Conservation (phyloP, 2,113 vertebrate species). For the Dasyprocta punctata region DNA sequence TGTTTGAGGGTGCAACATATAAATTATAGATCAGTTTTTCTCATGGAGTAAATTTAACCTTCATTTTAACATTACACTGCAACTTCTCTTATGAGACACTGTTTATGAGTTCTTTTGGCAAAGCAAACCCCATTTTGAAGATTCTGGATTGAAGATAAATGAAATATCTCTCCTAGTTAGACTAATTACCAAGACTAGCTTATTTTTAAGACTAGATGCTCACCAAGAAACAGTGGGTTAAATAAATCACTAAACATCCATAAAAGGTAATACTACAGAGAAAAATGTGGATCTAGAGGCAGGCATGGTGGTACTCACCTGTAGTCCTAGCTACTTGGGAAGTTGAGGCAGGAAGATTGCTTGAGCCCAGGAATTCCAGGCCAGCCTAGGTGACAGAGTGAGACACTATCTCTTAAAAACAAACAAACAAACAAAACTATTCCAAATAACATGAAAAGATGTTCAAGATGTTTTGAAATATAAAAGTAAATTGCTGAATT, state of each 20-base stretch:
- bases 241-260: not conserved
- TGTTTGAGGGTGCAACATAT: not conserved
- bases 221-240: not conserved
- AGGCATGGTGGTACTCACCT: not conserved
- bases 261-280: not conserved
- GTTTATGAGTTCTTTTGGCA: not conserved
- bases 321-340: not conserved
- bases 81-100: not conserved
- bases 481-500: not conserved
- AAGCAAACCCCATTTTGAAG: conserved; percentile 32
- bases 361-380: not conserved
- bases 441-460: not conserved
- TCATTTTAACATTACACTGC: conserved; percentile 18
- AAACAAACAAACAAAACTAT: not conserved
- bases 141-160: not conserved
- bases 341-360: not conserved
- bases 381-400: not conserved
- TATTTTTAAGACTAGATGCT: not conserved
- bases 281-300: not conserved
- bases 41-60: not conserved
- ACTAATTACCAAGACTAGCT: not conserved
- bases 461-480: not conserved
- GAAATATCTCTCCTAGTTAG: not conserved
- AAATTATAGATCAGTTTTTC: conserved; percentile 15
- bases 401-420: not conserved